phyloP scores from a whole-genome alignment of 2,888 invertebrate species.

The Galeruca laticollis region DNA sequence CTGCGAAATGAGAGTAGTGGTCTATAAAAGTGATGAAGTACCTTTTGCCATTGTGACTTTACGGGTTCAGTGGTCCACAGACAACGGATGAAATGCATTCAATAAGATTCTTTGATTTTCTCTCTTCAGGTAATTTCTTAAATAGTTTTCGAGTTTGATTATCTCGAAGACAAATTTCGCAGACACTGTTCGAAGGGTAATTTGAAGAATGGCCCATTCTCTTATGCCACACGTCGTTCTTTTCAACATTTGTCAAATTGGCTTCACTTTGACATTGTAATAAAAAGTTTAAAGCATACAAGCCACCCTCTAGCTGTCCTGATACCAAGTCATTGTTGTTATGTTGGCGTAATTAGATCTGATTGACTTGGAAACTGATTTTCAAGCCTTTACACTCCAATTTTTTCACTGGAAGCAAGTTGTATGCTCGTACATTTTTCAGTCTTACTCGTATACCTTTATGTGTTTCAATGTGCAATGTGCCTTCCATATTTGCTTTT shows the following conservation, averaged over 20 bases:
- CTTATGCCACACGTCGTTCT: too few species aligned
- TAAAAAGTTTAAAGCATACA: background rate
- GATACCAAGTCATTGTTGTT: too few species aligned
- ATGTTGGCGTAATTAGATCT: too few species aligned
- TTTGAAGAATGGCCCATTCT: constrained; percentile 50
- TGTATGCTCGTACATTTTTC: constrained; percentile 46
- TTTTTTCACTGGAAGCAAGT: constrained; percentile 48
- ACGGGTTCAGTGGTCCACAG: constrained; percentile 56
- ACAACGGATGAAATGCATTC: constrained; percentile 45
- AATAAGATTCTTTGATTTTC: background rate
- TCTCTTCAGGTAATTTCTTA: constrained; percentile 1
- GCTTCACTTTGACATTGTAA: background rate
- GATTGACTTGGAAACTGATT: too few species aligned
- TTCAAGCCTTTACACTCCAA: constrained; percentile 28
- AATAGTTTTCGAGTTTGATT: constrained; percentile 8
- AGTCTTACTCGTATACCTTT: constrained; percentile 27
- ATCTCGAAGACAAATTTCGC: constrained; percentile 44
- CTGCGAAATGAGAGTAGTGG: constrained; percentile 59
- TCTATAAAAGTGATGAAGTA: constrained; percentile 59
- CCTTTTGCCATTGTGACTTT: constrained; percentile 55
- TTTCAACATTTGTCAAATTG: constrained; percentile 30
- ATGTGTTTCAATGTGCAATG: constrained; percentile 41
- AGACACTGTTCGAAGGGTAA: constrained; percentile 39
- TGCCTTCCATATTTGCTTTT: constrained; percentile 42
- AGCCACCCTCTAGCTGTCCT: too few species aligned